phyloP scores from a whole-genome alignment of 1,140 invertebrate genomes.

The Trypoxylus dichotomus region DNA sequence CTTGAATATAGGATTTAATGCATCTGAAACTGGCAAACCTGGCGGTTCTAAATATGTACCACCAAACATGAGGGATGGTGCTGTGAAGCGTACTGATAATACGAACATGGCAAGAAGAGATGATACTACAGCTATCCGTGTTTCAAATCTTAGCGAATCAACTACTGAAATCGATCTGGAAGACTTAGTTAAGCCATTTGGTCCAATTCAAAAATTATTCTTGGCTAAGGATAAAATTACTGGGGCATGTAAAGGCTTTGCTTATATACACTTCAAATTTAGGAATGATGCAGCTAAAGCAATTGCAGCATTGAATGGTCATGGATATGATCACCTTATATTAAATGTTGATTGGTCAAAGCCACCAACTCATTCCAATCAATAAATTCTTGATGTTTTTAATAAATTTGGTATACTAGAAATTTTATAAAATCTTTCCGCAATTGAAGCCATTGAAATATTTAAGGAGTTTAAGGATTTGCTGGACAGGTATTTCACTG shows the following conservation, averaged over 20 bases:
- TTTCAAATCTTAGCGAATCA: constrained; percentile 96
- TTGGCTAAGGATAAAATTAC: constrained; percentile 83
- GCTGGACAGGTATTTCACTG: background rate
- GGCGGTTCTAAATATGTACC: constrained; percentile 75
- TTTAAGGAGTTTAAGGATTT: background rate
- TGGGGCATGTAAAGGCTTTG: constrained; percentile 89
- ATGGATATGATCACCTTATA: constrained; percentile 98
- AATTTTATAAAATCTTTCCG: background rate
- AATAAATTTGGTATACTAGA: background rate
- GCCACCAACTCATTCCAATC: constrained; percentile 55
- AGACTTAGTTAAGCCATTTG: constrained; percentile 91
- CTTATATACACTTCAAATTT: constrained; percentile 94
- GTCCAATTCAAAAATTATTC: constrained; percentile 83
- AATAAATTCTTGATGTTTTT: background rate
- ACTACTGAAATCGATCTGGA: constrained; percentile 94
- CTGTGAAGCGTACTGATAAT: constrained; percentile 70
- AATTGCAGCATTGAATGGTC: constrained; percentile 87
- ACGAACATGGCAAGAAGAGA: constrained; percentile 71
- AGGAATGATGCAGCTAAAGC: constrained; percentile 89
- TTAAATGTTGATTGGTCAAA: constrained; percentile 99
- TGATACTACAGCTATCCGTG: constrained; percentile 90
- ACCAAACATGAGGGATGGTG: constrained; percentile 83
- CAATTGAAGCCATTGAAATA: background rate
- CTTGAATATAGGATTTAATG: constrained; percentile 31
- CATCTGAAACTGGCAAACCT: constrained; percentile 55